These are phyloP conservation scores for Helogale parvula DNA, from an alignment of 2,113 vertebrate species.

Conservation along the genomic window DNA sequence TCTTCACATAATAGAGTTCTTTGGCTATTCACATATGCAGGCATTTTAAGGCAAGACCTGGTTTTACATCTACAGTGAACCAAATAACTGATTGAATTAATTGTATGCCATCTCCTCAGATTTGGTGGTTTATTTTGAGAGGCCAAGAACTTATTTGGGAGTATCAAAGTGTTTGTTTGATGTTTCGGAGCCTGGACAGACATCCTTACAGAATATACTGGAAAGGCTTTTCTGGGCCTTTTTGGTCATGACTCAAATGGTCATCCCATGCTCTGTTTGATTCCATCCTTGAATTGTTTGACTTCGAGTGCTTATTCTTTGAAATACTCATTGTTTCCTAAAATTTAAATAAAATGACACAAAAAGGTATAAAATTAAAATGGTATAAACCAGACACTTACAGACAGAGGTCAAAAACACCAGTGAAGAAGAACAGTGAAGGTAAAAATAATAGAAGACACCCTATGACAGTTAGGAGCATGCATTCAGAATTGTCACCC, in stretches of 20 bases:
- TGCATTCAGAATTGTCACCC: slow-evolving; percentile 10
- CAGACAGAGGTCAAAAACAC: not conserved
- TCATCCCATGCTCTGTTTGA: not conserved
- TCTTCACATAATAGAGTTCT: not conserved
- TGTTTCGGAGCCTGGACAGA: no score
- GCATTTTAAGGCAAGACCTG: not conserved
- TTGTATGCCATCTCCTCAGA: not conserved
- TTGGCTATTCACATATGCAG: not conserved
- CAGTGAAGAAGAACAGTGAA: not conserved
- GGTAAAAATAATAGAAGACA: not conserved
- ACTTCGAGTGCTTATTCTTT: not conserved
- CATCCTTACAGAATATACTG: no score
- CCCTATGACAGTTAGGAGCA: not conserved
- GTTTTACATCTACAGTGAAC: not conserved
- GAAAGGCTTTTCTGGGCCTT: not conserved
- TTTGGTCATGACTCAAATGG: not conserved
- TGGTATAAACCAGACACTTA: not conserved
- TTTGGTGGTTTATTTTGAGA: not conserved
- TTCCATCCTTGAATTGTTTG: not conserved
- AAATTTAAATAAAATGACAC: not conserved
- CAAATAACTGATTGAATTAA: not conserved
- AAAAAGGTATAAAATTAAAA: not conserved
- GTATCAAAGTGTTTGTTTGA: not conserved
- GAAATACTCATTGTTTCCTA: not conserved
- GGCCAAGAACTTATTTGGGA: not conserved